phyloP scores from a whole-genome alignment of 2,113 vertebrate species.

The Anolis carolinensis region DNA sequence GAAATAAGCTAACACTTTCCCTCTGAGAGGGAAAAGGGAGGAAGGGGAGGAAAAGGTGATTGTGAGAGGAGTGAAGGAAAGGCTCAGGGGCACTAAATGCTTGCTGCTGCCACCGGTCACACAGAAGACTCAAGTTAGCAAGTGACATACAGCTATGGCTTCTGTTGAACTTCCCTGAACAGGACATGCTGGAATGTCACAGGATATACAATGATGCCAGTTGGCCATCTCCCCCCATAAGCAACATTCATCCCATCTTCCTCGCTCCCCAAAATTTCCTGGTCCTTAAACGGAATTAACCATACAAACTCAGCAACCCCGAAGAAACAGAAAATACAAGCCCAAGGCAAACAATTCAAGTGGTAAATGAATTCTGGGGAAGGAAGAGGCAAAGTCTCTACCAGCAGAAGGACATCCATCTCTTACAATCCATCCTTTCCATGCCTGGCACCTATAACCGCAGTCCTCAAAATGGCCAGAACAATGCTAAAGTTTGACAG shows the following conservation, averaged over 20 bases:
- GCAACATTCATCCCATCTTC: neutral
- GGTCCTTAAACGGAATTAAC: constrained; percentile 9
- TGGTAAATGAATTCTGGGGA: neutral
- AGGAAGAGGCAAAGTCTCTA: neutral
- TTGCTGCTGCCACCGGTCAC: neutral
- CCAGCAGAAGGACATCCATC: too few relatives aligned
- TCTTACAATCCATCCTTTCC: neutral
- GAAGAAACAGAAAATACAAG: neutral
- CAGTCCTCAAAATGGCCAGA: neutral
- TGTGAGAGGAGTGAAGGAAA: neutral
- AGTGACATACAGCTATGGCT: constrained; percentile 32
- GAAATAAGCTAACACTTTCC: neutral
- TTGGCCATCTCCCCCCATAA: neutral
- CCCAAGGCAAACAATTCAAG: neutral
- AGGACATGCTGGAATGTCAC: neutral
- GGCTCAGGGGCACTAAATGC: neutral
- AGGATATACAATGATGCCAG: neutral
- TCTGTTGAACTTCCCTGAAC: constrained; percentile 37
- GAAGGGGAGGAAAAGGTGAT: neutral
- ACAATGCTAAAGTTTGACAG: neutral
- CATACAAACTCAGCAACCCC: neutral
- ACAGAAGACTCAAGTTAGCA: neutral
- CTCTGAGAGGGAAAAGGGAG: neutral
- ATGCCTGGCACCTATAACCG: neutral
- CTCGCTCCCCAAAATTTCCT: neutral